Conservation (phyloP, 2,888 invertebrate genomes). For the Sesia bembeciformis region DNA sequence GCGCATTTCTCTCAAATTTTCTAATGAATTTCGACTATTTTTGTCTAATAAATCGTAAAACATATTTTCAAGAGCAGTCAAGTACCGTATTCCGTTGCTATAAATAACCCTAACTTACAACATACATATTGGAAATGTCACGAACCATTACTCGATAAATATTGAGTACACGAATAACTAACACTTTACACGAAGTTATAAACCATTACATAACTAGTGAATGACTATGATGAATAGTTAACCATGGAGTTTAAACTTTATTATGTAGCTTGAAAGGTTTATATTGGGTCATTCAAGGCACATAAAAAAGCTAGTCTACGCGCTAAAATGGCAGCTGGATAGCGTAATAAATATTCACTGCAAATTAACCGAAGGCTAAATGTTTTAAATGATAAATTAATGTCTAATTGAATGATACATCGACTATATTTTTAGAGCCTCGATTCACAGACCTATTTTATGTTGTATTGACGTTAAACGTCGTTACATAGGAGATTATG, state of each 20-base stretch:
- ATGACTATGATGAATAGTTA: constrained; percentile 47
- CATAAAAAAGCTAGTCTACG: no score
- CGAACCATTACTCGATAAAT: constrained; percentile 61
- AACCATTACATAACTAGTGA: constrained; percentile 27
- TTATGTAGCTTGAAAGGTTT: constrained; percentile 41
- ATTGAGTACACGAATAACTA: constrained; percentile 51
- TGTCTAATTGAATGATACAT: no score
- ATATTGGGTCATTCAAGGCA: no score
- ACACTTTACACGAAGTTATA: constrained; percentile 32
- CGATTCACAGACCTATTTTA: no score
- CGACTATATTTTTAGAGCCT: no score
- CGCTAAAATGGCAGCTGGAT: constrained; percentile 50
- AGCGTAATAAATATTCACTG: constrained; percentile 19
- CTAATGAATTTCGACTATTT: no score
- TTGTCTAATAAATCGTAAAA: no score
- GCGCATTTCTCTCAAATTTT: no score
- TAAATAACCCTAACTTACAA: constrained; percentile 10
- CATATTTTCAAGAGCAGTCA: no score
- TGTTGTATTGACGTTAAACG: no score
- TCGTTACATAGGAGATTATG: no score
- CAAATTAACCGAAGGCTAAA: constrained; percentile 6
- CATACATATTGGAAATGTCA: constrained; percentile 63
- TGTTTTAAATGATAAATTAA: not conserved
- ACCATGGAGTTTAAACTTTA: constrained; percentile 40
- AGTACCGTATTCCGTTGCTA: no score